A percentile compares a stretch with the other conserved stretches of the same genome.
These are phyloP conservation scores for Nephrotoma appendiculata DNA, from an alignment of 2,888 invertebrate species.

Conservation along the genomic window DNA sequence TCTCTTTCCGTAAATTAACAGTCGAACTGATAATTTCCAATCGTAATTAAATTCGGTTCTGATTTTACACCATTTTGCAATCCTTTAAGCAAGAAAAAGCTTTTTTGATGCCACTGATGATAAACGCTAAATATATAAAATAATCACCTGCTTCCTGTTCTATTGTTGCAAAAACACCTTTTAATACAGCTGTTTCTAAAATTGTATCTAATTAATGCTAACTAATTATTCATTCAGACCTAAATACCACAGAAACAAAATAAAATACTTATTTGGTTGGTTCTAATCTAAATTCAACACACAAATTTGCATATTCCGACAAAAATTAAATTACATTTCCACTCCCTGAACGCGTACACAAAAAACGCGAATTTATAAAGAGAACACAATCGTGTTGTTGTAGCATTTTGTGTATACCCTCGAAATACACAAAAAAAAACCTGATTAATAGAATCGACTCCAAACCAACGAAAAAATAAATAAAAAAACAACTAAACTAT, in stretches of 20 bases:
- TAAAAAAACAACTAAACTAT: neutral
- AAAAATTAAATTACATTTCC: neutral
- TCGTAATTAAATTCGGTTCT: too few species aligned
- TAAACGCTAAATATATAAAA: neutral
- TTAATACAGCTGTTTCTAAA: neutral
- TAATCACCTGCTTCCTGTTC: neutral
- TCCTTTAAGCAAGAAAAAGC: too few species aligned
- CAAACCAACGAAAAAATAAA: neutral
- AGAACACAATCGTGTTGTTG: neutral
- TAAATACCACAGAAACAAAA: neutral
- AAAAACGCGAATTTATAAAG: neutral
- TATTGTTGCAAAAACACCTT: neutral
- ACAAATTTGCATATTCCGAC: neutral
- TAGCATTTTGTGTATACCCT: neutral
- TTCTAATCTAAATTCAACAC: neutral
- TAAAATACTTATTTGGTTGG: neutral
- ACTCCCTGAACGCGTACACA: neutral
- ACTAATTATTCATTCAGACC: neutral
- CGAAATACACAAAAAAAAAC: neutral
- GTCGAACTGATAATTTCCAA: too few species aligned
- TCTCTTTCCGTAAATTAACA: too few species aligned
- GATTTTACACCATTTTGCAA: too few species aligned
- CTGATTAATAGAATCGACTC: neutral
- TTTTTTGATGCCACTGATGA: too few species aligned
- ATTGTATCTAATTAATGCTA: neutral